Base-by-base conservation (phyloP, 2,797 vertebrate genomes). In the Gambusia yucatana region DNA sequence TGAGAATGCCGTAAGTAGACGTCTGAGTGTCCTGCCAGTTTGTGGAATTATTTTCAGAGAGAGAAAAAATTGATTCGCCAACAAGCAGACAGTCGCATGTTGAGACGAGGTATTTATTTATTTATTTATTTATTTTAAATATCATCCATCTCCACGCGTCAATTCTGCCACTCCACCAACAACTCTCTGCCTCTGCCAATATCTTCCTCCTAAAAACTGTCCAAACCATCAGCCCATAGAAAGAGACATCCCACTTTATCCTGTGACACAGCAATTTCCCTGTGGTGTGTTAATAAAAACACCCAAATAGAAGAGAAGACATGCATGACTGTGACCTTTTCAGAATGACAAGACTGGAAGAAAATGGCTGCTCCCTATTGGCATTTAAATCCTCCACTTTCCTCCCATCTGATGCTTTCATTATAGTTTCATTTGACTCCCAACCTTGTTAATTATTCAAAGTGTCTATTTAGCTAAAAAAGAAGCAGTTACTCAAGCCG, bases 181-280 rank as follows among this genome's bases (percentile, higher is more conserved):
- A 70, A 46, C 41, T 70, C 41, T 28, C 25, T 0, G 2, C 22
- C 9, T n/a, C 25, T 70, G 10, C 6, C 11, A n/a, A 44, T 46
- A 44, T 39, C 43, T 79, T 25, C 4, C 80, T 55, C 80, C 30
- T 82, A 73, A 75, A 33, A 39, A 39, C 50, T 41, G 33, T 77
- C 47, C 20, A 17, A 11, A 59, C 50, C 77, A 82, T 82, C 82
- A 78, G 75, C 39, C 43, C 20, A 72, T 41, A 63, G 76, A 78
- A 73, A 84, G 75, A 76, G 43, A 39, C 83, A 82, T 84, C 67
- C 14, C 74, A 46, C 50, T 55, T 70, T 73, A 82, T 77, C 74
- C 79, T 46, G 72, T 81, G 85, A 83, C 78, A 85, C 79, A 80
- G 78, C 82, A 74, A 65, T 86, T 87, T 91, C 82, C 77, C 73